Base-by-base conservation (phyloP, 2,888 invertebrate species). In the Uloborus plumipes region DNA sequence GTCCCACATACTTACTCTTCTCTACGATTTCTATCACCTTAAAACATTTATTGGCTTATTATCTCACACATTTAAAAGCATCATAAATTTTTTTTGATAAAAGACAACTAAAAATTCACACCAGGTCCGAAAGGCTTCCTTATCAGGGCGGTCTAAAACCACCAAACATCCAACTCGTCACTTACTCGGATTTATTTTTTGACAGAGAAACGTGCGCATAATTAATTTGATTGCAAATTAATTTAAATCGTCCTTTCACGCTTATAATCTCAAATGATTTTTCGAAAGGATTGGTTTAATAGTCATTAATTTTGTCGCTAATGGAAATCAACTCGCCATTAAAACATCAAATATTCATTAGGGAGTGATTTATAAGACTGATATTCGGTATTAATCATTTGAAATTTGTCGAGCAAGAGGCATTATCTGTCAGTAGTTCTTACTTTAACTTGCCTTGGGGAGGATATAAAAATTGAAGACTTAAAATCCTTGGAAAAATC, bases 291-390 rank as follows among this genome's bases (percentile, higher is more conserved):
- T 20, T 26, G n/a, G 31, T 20, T n/a, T 65, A 22, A 39, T 65
- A 58, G 49, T 71, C 77, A 78, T 78, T 78, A 78, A 78, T 71
- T 53, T 70, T 78, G 70, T 70, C 65, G 47, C 55, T 70, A 78
- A 71, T 71, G 77, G 55, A 70, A 49, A 64, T 78, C 70, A 71
- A 78, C 70, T 78, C 64, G 49, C 71, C 77, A 71, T 78, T 71
- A 78, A 70, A 70, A 71, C 71, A 71, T 78, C 70, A 78, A 78
- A 71, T 78, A 51, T 59, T 78, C 77, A 71, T 78, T 78, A 71
- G 55, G 49, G 70, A 58, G 58, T 70, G 11, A 39, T 39, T 39
- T 39, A 39, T 39, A 39, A 39, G 9, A 39, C 1, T 39, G 39
- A 39, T 39, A 2, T 39, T 39, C 9, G 61, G 49, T 65, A 78